Conservation (phyloP, 2,888 invertebrate species). For the Carabus problematicus region DNA sequence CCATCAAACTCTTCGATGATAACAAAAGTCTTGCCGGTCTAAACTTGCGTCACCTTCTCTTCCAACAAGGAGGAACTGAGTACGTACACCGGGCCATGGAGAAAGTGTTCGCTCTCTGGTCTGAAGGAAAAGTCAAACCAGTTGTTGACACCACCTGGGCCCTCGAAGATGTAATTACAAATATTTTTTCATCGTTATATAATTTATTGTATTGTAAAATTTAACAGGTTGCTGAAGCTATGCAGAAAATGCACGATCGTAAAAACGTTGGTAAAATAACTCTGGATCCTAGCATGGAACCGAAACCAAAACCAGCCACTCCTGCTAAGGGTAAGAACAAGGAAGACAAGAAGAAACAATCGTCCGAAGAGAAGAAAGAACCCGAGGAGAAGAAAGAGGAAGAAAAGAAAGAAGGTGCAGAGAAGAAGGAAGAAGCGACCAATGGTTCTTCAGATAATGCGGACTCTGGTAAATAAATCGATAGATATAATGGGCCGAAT, state of each 20-base stretch:
- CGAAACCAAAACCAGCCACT: constrained; percentile 80
- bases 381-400: constrained; percentile 62
- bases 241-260: constrained; percentile 92
- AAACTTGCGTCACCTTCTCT: constrained; percentile 83
- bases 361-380: constrained; percentile 71
- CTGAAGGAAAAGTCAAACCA: constrained; percentile 80
- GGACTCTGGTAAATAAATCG: constrained; percentile 58
- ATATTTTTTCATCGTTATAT: background rate
- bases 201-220: constrained; percentile 10
- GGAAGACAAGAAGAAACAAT: constrained; percentile 75
- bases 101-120: constrained; percentile 77
- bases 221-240: constrained; percentile 80
- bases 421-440: constrained; percentile 60
- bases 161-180: constrained; percentile 75
- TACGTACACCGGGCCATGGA: constrained; percentile 76
- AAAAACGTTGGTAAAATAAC: constrained; percentile 90
- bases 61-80: constrained; percentile 76
- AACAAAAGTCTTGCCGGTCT: constrained; percentile 85
- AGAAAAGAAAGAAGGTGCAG: constrained; percentile 62
- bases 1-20: constrained; percentile 87
- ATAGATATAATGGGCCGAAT: no score
- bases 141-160: constrained; percentile 87
- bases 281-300: constrained; percentile 80
- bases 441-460: constrained; percentile 64
- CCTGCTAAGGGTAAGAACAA: constrained; percentile 78